phyloP scores from a whole-genome alignment of 2,888 invertebrate genomes.

The Ornithoptera priamus region DNA sequence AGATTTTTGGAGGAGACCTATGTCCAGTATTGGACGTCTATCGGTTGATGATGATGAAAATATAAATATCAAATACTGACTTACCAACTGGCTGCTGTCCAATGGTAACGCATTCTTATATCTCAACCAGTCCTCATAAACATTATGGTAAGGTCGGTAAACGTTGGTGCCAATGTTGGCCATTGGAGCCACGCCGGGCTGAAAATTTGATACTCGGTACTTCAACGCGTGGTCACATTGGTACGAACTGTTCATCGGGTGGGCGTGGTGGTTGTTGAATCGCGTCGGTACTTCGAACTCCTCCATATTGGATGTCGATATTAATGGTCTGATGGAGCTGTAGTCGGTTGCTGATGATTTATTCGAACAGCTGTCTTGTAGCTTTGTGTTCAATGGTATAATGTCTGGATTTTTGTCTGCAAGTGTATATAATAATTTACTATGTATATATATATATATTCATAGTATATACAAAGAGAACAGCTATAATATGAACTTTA shows the following conservation, averaged over 20 bases:
- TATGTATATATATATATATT: too few relatives aligned
- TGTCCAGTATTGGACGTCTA: too few relatives aligned
- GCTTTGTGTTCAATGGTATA: constrained; percentile 73
- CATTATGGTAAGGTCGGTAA: constrained; percentile 68
- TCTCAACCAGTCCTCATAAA: constrained; percentile 80
- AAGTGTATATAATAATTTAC: background rate
- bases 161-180: constrained; percentile 56
- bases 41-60: background rate
- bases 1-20: too few relatives aligned
- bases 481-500: background rate
- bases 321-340: constrained; percentile 65
- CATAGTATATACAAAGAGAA: background rate
- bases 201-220: constrained; percentile 52
- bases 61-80: constrained; percentile 36
- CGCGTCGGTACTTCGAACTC: constrained; percentile 61
- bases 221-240: constrained; percentile 69
- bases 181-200: constrained; percentile 47
- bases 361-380: constrained; percentile 71
- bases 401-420: constrained; percentile 77
- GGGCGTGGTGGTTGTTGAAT: constrained; percentile 64
- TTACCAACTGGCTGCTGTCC: constrained; percentile 70
- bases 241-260: constrained; percentile 61
- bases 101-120: constrained; percentile 72
- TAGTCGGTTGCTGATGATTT: constrained; percentile 72
- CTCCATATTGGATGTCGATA: constrained; percentile 60